Percentiles rank a stretch among this genome's conserved stretches.
These are phyloP conservation scores for Drosophila chauvacae DNA, from an alignment of 1,140 invertebrate genomes.

Conservation along the genomic window DNA sequence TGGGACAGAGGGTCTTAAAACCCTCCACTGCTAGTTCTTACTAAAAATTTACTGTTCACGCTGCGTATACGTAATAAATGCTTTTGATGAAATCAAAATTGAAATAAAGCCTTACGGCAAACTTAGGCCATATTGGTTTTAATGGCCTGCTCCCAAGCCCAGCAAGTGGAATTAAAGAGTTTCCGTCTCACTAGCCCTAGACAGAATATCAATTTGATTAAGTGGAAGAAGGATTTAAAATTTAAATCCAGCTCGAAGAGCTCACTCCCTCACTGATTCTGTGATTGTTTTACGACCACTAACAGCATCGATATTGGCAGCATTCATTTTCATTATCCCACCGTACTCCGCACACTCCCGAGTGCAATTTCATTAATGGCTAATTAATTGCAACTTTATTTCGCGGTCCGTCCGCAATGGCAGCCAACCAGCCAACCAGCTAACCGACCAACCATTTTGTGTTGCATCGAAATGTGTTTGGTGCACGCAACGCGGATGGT, in stretches of 20 bases:
- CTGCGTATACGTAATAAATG: constrained; percentile 27
- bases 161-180: constrained; percentile 22
- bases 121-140: constrained; percentile 29
- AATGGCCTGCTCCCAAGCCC: neutral
- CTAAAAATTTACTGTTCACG: neutral
- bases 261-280: constrained; percentile 8
- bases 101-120: constrained; percentile 6
- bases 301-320: constrained; percentile 38
- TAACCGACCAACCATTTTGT: constrained; percentile 43
- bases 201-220: constrained; percentile 27
- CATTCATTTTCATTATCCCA: constrained; percentile 53
- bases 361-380: constrained; percentile 61
- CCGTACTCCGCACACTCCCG: neutral
- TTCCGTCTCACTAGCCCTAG: constrained; percentile 20
- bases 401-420: constrained; percentile 37
- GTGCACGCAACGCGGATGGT: constrained; percentile 44
- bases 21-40: neutral
- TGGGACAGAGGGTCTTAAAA: too few species aligned
- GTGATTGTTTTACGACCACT: constrained; percentile 40
- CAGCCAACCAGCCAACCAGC: constrained; percentile 8
- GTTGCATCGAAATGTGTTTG: constrained; percentile 52
- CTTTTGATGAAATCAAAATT: constrained; percentile 19
- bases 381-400: constrained; percentile 78
- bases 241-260: constrained; percentile 20
- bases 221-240: constrained; percentile 31